Percentiles rank a stretch among this genome's conserved stretches.
Evolutionary conservation across 2,888 invertebrate species (phyloP).

Genomic region (Polyommatus iphigenia): DNA sequence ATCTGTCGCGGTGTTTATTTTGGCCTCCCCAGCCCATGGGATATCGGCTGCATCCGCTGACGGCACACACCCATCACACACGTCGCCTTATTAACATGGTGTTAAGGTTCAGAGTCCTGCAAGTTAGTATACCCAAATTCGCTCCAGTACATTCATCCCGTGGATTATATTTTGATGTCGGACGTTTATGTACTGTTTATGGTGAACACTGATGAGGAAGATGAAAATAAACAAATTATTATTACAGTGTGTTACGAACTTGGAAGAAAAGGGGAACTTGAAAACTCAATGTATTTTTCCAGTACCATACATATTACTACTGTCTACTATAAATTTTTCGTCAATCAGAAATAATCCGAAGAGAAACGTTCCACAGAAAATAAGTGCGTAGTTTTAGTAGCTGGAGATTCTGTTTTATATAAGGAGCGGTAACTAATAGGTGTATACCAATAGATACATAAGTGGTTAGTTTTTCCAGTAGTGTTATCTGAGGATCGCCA

Average conservation of each 20-base stretch:
- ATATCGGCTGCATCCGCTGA: not conserved
- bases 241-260: not conserved
- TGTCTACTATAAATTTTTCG: too few species aligned
- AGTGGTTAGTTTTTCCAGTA: too few species aligned
- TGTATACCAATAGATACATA: too few species aligned
- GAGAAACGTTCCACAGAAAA: too few species aligned
- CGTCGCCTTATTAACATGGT: not conserved
- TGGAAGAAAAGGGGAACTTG: not conserved
- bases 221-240: not conserved
- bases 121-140: not conserved
- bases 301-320: too few species aligned
- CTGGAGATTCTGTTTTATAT: too few species aligned
- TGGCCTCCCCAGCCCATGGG: not conserved
- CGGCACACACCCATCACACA: not conserved
- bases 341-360: too few species aligned
- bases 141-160: not conserved
- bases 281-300: too few species aligned
- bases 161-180: not conserved
- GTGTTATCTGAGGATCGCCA: too few species aligned
- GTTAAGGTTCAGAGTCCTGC: not conserved
- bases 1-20: not conserved
- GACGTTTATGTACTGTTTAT: not conserved
- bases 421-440: too few species aligned
- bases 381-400: too few species aligned
- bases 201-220: not conserved